Evolutionary conservation across 1,140 invertebrate species (phyloP), one percentile per base, ranked within the genome.

Genomic region (Phortica variegata): DNA sequence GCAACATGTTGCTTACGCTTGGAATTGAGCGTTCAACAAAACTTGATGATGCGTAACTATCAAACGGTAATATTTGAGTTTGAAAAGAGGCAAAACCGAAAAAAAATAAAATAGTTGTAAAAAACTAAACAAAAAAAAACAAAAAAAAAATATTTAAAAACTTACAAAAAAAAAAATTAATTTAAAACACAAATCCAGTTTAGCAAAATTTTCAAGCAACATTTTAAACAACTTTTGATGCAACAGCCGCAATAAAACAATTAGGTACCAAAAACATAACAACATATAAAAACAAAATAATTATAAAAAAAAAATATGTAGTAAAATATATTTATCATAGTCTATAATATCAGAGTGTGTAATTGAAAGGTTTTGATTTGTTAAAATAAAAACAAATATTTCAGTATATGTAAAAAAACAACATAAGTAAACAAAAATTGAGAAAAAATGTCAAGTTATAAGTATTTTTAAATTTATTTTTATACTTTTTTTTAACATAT

Each of bases 151-250:
- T 46, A 60, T 44, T 39, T 54, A 49, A 43, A 42, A 43, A 16
- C 45, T 33, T 6, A n/a, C 45, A 48, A 52, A 31, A 23, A 45
- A 26, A 56, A 60, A 60, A 49, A 56, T 52, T 56, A 57, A 54
- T 52, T 49, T 46, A 47, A 50, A 60, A 47, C 62, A 56, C 53
- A 60, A 60, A 63, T 57, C 63, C 63, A 68, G 63, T 68, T 68
- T 68, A 68, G 63, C 63, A 54, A 69, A 68, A 68, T 68, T 68
- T 66, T 68, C 68, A 56, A 63, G 54, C 51, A 49, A 10, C 23
- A 26, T n/a, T n/a, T n/a, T n/a, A n/a, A n/a, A n/a, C n/a, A n/a
- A n/a, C n/a, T n/a, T n/a, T n/a, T n/a, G n/a, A n/a, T n/a, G n/a
- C n/a, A n/a, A n/a, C n/a, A n/a, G n/a, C n/a, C n/a, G n/a, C n/a